Percentiles rank a stretch among this genome's conserved stretches.
Conservation (phyloP, 2,797 vertebrate species). For the Arnoldichthys spilopterus region DNA sequence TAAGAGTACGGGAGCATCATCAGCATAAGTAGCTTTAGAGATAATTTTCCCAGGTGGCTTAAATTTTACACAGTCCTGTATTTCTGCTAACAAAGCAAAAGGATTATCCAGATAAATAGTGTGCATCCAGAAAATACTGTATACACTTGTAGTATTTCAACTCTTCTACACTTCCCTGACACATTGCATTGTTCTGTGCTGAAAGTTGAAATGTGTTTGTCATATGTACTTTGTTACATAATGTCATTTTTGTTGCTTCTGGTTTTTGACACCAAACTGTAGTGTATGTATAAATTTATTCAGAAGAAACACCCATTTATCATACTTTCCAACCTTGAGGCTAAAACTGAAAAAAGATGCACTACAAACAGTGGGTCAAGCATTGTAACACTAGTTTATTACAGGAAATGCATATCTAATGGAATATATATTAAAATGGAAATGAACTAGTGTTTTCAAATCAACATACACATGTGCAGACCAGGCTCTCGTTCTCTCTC, state of each 20-base stretch:
- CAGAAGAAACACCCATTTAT: constrained; percentile 7
- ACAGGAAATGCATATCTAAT: constrained; percentile 21
- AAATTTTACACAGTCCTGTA: not conserved
- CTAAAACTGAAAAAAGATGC: constrained; percentile 1
- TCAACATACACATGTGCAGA: constrained; percentile 42
- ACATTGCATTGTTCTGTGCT: not conserved
- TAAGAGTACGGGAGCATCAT: too few relatives aligned
- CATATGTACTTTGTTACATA: not conserved
- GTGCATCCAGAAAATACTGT: too few relatives aligned
- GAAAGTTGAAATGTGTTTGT: not conserved
- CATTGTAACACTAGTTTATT: not conserved
- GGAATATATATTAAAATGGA: constrained; percentile 36
- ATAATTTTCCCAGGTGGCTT: not conserved
- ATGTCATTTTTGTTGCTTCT: not conserved
- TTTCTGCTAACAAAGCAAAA: not conserved
- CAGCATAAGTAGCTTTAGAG: not conserved
- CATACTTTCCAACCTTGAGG: not conserved
- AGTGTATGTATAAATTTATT: not conserved
- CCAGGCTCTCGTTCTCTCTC: constrained; percentile 3
- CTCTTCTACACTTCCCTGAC: not conserved
- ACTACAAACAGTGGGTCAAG: not conserved
- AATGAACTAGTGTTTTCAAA: constrained; percentile 39
- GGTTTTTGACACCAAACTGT: not conserved
- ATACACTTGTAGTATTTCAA: not conserved
- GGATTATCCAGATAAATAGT: not conserved